Evolutionary conservation across 1,140 invertebrate genomes (phyloP), one percentile per base, ranked within the genome.

Genomic region (Uloborus diversus): DNA sequence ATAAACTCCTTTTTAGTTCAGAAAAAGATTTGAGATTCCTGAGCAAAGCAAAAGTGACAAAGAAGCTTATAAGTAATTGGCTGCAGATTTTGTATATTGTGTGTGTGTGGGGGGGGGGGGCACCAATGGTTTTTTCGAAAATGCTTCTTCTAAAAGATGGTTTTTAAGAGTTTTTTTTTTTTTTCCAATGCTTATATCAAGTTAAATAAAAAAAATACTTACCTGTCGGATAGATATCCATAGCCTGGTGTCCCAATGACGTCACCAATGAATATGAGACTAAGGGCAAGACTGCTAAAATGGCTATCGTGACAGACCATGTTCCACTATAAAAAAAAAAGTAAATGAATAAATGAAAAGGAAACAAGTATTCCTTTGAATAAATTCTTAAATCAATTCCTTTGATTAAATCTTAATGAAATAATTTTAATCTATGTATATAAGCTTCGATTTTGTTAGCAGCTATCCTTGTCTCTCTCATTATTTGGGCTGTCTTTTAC

Each of bases 171-270:
- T n/a, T n/a, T n/a, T n/a, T n/a, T n/a, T n/a, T n/a, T n/a, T n/a
- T n/a, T n/a, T n/a, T n/a, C n/a, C n/a, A n/a, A n/a, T 42, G 37
- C 37, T 9, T 42, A 42, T 9, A 42, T 9, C 17, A 42, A 7
- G 17, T 42, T 4, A 4, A 7, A 53, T 53, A 1, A 53, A 0
- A 1, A 17, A 53, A 53, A 53, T 53, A 53, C 1, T 53, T 56
- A 78, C 73, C 57, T 78, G 56, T 78, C 73, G 5, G 73, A 78
- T 4, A 78, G n/a, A 23, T 35, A 78, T 28, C 73, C 73, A 2
- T 78, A 78, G n/a, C 65, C 13, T 14, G 73, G 73, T 3, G 73
- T 78, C 27, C 73, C 73, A 9, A 78, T 20, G 11, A 78, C 73
- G 30, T 78, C 73, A n/a, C 73, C 73, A 30, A 78, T 66, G 9